phyloP scores from a whole-genome alignment of 2,113 vertebrate species.

The Cisticola juncidis region DNA sequence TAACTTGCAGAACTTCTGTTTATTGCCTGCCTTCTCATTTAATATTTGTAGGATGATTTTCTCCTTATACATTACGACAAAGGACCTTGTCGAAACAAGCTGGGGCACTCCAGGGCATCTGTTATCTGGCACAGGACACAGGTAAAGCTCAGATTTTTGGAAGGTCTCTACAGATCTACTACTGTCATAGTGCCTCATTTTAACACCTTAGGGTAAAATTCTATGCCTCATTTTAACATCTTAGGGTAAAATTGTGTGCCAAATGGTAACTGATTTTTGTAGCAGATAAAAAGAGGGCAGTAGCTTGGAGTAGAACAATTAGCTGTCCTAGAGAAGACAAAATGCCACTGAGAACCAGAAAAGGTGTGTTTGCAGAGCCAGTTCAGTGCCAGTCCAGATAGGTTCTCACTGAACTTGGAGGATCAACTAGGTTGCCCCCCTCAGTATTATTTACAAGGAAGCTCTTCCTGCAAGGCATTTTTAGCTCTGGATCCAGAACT shows the following conservation, averaged over 20 bases:
- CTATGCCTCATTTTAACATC: background rate
- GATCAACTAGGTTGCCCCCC: background rate
- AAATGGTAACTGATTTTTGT: background rate
- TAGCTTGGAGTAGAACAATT: background rate
- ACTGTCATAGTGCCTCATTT: background rate
- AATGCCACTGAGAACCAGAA: background rate
- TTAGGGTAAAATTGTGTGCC: background rate
- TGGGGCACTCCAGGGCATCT: conserved; percentile 96
- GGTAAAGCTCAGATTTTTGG: conserved; percentile 69
- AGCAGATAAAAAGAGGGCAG: background rate
- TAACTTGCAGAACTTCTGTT: background rate
- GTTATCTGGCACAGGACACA: conserved; percentile 99
- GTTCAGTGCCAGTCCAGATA: background rate
- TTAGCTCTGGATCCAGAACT: background rate
- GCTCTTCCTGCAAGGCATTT: background rate
- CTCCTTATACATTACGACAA: conserved; percentile 98
- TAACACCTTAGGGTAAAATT: background rate
- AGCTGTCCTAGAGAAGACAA: background rate
- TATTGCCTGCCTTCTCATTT: background rate
- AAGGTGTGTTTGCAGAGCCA: background rate
- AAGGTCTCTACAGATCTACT: background rate
- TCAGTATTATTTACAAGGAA: background rate
- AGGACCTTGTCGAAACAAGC: conserved; percentile 97
- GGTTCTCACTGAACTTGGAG: background rate
- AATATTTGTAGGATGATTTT: conserved; percentile 89